Percentiles rank a stretch among this genome's conserved stretches.
Conservation (phyloP, 2,888 invertebrate genomes). For the Sepiola atlantica region DNA sequence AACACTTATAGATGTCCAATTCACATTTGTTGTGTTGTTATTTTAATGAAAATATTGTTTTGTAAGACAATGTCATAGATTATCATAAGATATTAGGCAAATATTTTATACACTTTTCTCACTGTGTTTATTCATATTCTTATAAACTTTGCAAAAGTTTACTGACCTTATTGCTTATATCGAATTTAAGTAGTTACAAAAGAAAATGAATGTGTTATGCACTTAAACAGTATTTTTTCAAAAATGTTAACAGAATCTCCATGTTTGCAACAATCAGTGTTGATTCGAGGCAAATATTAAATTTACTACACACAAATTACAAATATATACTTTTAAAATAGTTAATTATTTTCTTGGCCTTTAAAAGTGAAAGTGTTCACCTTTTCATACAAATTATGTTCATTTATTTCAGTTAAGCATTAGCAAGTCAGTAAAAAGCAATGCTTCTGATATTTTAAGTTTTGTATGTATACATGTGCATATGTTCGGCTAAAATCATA, state of each 20-base stretch:
- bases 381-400: neutral
- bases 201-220: neutral
- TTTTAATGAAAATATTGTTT: neutral
- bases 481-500: too few relatives aligned
- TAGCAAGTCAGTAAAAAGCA: neutral
- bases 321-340: neutral
- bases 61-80: neutral
- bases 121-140: neutral
- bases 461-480: too few relatives aligned
- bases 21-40: neutral
- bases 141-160: neutral
- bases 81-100: neutral
- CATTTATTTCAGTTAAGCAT: neutral
- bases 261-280: neutral
- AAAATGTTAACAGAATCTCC: neutral
- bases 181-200: neutral
- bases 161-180: neutral
- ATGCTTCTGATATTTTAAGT: neutral
- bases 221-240: neutral
- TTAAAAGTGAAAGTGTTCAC: neutral
- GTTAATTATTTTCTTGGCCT: neutral
- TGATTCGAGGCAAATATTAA: neutral
- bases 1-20: neutral
- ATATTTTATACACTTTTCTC: neutral
- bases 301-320: neutral